A percentile compares a stretch with the other conserved stretches of the same genome.
phyloP scores from a whole-genome alignment of 2,113 vertebrate species.

The Festucalex cinctus region DNA sequence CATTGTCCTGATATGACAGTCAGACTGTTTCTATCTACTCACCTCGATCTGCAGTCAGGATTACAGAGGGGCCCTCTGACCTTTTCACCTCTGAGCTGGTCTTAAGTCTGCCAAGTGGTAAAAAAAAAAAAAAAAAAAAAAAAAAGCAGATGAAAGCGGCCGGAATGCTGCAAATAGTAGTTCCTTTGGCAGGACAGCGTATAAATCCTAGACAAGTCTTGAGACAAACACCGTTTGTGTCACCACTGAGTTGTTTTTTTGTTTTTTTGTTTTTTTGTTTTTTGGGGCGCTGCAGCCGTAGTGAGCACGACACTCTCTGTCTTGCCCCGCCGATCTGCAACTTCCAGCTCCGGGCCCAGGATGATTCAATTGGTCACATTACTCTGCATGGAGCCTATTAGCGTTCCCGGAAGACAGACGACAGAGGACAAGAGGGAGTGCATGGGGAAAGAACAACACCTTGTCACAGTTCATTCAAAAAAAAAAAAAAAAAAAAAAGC shows the following conservation, averaged over 20 bases:
- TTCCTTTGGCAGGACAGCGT: conserved; percentile 24
- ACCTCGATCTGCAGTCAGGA: conserved; percentile 42
- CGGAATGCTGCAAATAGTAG: conserved; percentile 18
- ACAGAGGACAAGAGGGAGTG: conserved; percentile 30
- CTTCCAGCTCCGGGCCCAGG: conserved; percentile 69
- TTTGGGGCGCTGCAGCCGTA: conserved; percentile 28
- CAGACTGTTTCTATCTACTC: conserved; percentile 39
- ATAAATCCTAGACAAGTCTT: conserved; percentile 42
- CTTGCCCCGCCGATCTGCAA: conserved; percentile 61
- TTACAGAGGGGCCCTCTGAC: conserved; percentile 36
- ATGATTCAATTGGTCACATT: conserved; percentile 92
- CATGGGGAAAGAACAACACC: conserved; percentile 54
- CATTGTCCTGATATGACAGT: conserved; percentile 21
- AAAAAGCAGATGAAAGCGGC: conserved; percentile 3
- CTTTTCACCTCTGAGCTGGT: conserved; percentile 46
- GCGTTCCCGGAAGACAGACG: conserved; percentile 74
- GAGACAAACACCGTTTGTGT: conserved; percentile 4
- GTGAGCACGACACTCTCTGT: conserved; percentile 41
- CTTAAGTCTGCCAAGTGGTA: conserved; percentile 30
- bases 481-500: no score
- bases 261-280: no score
- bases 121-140: no score
- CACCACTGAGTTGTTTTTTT: conserved; percentile 24
- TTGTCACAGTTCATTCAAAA: conserved; percentile 70
- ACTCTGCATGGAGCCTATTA: conserved; percentile 91